Conservation (phyloP, 2,797 vertebrate species). For the Alfaro cultratus region DNA sequence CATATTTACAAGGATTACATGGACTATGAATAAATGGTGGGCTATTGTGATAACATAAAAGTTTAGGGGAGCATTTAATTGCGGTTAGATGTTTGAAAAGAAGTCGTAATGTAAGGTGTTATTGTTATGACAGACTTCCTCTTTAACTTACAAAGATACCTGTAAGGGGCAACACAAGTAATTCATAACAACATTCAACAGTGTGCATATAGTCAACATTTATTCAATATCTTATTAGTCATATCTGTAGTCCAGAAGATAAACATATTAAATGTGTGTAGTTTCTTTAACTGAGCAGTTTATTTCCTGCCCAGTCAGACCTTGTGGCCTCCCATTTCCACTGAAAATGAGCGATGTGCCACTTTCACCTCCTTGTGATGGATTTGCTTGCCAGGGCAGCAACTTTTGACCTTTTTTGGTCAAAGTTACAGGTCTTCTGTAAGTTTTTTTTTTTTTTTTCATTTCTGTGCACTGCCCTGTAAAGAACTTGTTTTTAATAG, state of each 20-base stretch:
- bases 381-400: not conserved
- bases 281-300: not conserved
- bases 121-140: not conserved
- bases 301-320: not conserved
- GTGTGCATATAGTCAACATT: not conserved
- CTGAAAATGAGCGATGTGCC: not conserved
- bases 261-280: not conserved
- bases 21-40: not conserved
- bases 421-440: conserved; percentile 2
- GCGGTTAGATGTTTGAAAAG: not conserved
- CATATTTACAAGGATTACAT: conserved; percentile 1
- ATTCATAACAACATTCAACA: not conserved
- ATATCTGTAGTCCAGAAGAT: not conserved
- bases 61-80: not conserved
- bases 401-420: conserved; percentile 14
- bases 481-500: conserved; percentile 2
- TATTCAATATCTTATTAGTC: not conserved
- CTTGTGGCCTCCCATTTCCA: not conserved
- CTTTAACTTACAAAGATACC: not conserved
- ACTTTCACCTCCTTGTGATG: conserved; percentile 6
- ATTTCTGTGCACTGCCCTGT: conserved; percentile 8
- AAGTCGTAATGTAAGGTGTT: too few species aligned
- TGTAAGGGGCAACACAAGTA: not conserved
- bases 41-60: not conserved
- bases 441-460: not conserved